Percentiles rank a stretch among this genome's conserved stretches.
These are phyloP conservation scores for Drosophila koepferae DNA, from an alignment of 2,888 invertebrate genomes.

Conservation along the genomic window DNA sequence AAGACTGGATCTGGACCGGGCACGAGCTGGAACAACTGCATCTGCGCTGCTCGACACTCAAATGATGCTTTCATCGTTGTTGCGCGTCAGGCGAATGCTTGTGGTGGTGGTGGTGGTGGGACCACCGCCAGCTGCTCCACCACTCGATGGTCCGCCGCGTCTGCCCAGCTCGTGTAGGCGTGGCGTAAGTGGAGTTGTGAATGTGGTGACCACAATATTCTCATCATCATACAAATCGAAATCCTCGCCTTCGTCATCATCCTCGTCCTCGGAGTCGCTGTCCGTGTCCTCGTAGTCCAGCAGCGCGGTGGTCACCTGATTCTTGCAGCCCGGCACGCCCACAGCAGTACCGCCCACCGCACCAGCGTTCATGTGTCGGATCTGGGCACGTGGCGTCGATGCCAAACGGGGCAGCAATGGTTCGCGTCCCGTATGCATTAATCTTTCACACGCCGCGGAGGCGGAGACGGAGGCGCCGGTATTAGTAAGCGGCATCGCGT, in stretches of 20 bases:
- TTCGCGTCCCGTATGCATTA: slow-evolving; percentile 83
- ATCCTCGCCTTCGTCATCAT: slow-evolving; percentile 84
- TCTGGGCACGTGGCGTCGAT: slow-evolving; percentile 87
- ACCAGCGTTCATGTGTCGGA: slow-evolving; percentile 86
- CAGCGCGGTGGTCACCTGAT: slow-evolving; percentile 86
- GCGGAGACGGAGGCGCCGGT: slow-evolving; percentile 78
- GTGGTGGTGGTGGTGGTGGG: slow-evolving; percentile 64
- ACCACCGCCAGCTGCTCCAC: slow-evolving; percentile 13
- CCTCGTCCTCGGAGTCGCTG: slow-evolving; percentile 80
- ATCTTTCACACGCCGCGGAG: slow-evolving; percentile 54
- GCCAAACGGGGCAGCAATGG: slow-evolving; percentile 87
- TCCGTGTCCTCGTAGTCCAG: slow-evolving; percentile 86
- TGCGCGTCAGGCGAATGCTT: slow-evolving; percentile 80
- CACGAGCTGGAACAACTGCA: slow-evolving; percentile 23
- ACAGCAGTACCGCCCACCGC: slow-evolving; percentile 60
- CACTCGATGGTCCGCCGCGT: slow-evolving; percentile 28
- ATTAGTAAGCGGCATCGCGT: slow-evolving; percentile 81
- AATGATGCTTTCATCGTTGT: slow-evolving; percentile 85
- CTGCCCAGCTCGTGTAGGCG: slow-evolving; percentile 46
- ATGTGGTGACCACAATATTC: slow-evolving; percentile 84
- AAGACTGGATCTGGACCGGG: slow-evolving; percentile 22
- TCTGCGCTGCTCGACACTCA: slow-evolving; percentile 63
- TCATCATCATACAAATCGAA: slow-evolving; percentile 85
- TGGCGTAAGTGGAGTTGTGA: slow-evolving; percentile 67
- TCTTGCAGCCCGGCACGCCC: slow-evolving; percentile 85